Conservation (phyloP, 2,888 invertebrate species). For the Mythimna loreyi region DNA sequence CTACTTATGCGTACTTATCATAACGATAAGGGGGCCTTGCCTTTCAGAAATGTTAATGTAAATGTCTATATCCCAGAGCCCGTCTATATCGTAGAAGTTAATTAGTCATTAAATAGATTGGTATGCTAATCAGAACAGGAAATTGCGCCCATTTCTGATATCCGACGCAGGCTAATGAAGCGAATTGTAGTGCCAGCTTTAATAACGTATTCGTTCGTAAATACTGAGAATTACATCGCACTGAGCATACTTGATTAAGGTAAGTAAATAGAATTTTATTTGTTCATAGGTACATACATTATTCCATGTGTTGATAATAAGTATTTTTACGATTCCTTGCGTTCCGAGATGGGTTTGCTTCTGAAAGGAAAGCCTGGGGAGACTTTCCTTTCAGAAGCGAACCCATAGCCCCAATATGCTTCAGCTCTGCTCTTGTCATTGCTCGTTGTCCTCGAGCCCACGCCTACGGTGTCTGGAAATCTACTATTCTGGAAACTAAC, state of each 20-base stretch:
- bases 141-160: conserved; percentile 59
- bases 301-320: conserved; percentile 10
- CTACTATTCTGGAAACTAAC: too few species aligned
- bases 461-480: too few species aligned
- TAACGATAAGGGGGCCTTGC: conserved; percentile 6
- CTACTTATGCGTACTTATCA: conserved; percentile 38
- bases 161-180: conserved; percentile 53
- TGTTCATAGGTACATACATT: conserved; percentile 12
- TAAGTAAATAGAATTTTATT: conserved; percentile 28
- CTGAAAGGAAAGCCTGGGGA: too few species aligned
- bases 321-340: too few species aligned
- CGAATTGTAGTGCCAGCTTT: conserved; percentile 35
- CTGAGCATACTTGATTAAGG: conserved; percentile 21
- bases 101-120: conserved; percentile 61
- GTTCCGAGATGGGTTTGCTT: too few species aligned
- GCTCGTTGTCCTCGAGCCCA: too few species aligned
- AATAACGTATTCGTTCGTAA: conserved; percentile 22
- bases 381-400: too few species aligned
- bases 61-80: conserved; percentile 51
- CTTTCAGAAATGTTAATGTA: conserved; percentile 46
- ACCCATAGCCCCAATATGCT: too few species aligned
- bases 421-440: too few species aligned
- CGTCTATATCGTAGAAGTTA: conserved; percentile 53
- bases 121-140: conserved; percentile 61
- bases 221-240: conserved; percentile 38